phyloP scores from a whole-genome alignment of 2,888 invertebrate genomes.

The Chrysomela aeneicollis region DNA sequence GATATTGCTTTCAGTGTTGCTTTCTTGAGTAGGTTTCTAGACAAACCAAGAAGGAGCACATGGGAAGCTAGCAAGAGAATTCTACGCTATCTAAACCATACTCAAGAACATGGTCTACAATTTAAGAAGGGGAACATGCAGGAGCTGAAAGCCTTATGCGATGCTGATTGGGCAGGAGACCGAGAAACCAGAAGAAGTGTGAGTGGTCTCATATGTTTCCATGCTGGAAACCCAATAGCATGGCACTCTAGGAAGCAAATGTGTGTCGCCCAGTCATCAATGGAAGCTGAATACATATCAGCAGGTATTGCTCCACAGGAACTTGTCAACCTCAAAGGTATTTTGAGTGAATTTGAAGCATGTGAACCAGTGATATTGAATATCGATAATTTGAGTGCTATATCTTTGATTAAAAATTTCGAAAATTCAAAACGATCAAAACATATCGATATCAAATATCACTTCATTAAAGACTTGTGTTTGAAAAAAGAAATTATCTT shows the following conservation, averaged over 20 bases:
- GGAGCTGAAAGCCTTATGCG: conserved; percentile 24
- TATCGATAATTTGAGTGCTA: conserved; percentile 27
- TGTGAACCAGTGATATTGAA: conserved; percentile 22
- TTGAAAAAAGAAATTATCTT: conserved; percentile 13
- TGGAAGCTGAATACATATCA: conserved; percentile 36
- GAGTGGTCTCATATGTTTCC: conserved; percentile 37
- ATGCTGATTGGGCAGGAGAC: conserved; percentile 39
- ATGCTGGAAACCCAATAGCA: conserved; percentile 37
- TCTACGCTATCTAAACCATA: conserved; percentile 21
- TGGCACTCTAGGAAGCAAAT: conserved; percentile 42
- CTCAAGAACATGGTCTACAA: conserved; percentile 24
- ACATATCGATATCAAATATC: conserved; percentile 23
- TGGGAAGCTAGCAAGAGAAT: conserved; percentile 32
- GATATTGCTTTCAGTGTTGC: conserved; percentile 15
- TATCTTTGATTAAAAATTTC: conserved; percentile 19
- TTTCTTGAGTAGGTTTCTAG: conserved; percentile 21
- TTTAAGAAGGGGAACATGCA: conserved; percentile 21
- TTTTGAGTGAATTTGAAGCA: conserved; percentile 20
- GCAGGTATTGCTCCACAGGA: conserved; percentile 23
- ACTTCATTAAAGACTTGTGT: conserved; percentile 17
- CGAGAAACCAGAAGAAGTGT: conserved; percentile 35
- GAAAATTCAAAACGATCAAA: conserved; percentile 19
- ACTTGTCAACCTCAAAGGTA: conserved; percentile 12
- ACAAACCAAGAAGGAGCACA: background rate
- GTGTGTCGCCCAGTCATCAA: conserved; percentile 37